These are phyloP conservation scores for Oreonectes daqikongensis DNA, from an alignment of 2,797 vertebrate genomes.

Conservation along the genomic window DNA sequence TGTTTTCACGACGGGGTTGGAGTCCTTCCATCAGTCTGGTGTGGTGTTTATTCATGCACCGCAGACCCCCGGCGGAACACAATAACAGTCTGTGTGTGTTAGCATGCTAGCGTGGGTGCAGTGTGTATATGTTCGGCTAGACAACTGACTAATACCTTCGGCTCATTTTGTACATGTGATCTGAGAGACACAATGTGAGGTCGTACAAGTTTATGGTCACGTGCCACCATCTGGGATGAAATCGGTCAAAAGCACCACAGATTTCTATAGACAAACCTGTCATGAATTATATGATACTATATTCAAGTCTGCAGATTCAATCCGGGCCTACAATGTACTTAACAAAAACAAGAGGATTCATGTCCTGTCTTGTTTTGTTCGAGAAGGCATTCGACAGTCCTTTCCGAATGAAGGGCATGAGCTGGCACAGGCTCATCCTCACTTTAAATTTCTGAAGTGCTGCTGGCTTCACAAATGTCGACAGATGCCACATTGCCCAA, in stretches of 20 bases:
- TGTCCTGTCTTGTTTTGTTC: not conserved
- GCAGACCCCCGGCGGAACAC: conserved; percentile 12
- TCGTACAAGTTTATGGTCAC: not conserved
- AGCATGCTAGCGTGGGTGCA: conserved; percentile 23
- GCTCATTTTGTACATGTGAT: conserved; percentile 23
- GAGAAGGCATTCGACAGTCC: conserved; percentile 17
- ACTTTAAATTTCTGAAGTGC: conserved; percentile 40
- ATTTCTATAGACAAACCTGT: no score
- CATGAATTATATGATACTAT: no score
- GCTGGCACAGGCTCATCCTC: conserved; percentile 39
- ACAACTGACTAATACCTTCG: conserved; percentile 44
- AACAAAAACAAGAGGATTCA: not conserved
- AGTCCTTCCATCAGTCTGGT: conserved; percentile 43
- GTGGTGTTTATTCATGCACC: conserved; percentile 32
- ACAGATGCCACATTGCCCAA: conserved; percentile 28
- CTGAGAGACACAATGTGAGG: not conserved
- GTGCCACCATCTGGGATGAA: not conserved
- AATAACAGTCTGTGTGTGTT: conserved; percentile 18
- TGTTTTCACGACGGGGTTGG: conserved; percentile 23
- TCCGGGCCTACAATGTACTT: not conserved
- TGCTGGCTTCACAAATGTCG: conserved; percentile 44
- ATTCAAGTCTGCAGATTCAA: no score
- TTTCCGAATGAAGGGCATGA: conserved; percentile 38
- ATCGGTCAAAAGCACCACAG: no score
- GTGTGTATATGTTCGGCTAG: conserved; percentile 30